These are phyloP conservation scores for Urophycis tenuis DNA, from an alignment of 2,797 vertebrate species.

Conservation along the genomic window DNA sequence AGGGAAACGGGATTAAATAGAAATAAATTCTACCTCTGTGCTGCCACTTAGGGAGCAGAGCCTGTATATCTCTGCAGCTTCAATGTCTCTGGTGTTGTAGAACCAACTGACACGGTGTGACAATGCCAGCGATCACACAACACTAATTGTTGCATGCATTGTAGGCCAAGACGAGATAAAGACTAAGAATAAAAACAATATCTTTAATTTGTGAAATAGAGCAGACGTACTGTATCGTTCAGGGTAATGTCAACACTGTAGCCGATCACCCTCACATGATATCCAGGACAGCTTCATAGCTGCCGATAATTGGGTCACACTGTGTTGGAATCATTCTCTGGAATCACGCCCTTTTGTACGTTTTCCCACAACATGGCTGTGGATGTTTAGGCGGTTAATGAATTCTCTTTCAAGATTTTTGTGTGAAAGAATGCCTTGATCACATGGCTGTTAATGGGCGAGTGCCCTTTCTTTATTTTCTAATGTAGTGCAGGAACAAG, in stretches of 20 bases:
- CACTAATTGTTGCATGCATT: not conserved
- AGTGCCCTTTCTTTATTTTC: slow-evolving; percentile 57
- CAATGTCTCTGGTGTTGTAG: not conserved
- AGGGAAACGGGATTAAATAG: not conserved
- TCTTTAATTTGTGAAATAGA: not conserved
- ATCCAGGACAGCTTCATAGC: slow-evolving; percentile 18
- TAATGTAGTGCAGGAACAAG: slow-evolving; percentile 50
- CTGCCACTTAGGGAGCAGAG: not conserved
- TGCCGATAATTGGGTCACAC: slow-evolving; percentile 47
- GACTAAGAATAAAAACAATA: not conserved
- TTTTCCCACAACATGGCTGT: slow-evolving; percentile 48
- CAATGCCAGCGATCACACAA: not conserved
- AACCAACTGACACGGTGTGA: not conserved
- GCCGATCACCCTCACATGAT: not conserved
- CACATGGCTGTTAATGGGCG: slow-evolving; percentile 64
- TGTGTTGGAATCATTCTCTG: slow-evolving; percentile 46
- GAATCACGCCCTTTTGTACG: slow-evolving; percentile 44
- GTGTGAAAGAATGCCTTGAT: slow-evolving; percentile 66
- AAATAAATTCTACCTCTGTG: not conserved
- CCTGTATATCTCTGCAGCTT: not conserved
- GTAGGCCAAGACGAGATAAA: not conserved
- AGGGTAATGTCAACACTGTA: not conserved
- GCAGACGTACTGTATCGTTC: not conserved
- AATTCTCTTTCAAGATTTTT: slow-evolving; percentile 70
- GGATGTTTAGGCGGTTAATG: slow-evolving; percentile 56